A percentile compares a stretch with the other conserved stretches of the same genome.
phyloP scores from a whole-genome alignment of 2,797 vertebrate species.

The Trichosurus vulpecula region DNA sequence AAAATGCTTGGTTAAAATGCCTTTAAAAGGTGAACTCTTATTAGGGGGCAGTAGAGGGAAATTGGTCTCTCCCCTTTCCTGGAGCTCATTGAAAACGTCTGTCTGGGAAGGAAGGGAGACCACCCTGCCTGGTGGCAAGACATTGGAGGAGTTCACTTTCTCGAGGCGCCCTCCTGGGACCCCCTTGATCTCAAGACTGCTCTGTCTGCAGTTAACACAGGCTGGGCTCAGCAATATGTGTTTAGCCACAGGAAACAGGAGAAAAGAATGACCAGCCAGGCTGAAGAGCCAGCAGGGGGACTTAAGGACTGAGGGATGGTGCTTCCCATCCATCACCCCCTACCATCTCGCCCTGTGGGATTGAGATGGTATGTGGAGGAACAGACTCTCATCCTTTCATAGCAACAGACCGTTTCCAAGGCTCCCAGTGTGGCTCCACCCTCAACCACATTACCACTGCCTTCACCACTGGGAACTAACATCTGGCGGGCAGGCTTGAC shows the following conservation, averaged over 20 bases:
- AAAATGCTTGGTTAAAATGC: background rate
- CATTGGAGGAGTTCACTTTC: background rate
- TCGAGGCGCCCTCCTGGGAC: background rate
- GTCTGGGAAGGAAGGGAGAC: background rate
- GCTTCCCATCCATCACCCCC: background rate
- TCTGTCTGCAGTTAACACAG: background rate
- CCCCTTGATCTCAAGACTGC: background rate
- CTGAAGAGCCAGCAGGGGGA: background rate
- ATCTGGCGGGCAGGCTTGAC: constrained; percentile 35
- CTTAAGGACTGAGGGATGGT: background rate
- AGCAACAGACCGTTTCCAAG: constrained; percentile 56
- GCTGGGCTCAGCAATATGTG: background rate
- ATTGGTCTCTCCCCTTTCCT: background rate
- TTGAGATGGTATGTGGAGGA: constrained; percentile 57
- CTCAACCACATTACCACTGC: constrained; percentile 46
- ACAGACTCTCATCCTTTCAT: constrained; percentile 42
- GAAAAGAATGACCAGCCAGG: background rate
- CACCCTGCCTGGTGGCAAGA: background rate
- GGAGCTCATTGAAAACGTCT: background rate
- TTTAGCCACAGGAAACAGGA: background rate
- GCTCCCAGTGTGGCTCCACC: constrained; percentile 64
- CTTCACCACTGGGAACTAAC: background rate
- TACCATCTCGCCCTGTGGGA: background rate
- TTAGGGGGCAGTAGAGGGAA: background rate
- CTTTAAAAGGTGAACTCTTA: background rate